Evolutionary conservation across 1,140 invertebrate species (phyloP).

Genomic region (Sitophilus oryzae): DNA sequence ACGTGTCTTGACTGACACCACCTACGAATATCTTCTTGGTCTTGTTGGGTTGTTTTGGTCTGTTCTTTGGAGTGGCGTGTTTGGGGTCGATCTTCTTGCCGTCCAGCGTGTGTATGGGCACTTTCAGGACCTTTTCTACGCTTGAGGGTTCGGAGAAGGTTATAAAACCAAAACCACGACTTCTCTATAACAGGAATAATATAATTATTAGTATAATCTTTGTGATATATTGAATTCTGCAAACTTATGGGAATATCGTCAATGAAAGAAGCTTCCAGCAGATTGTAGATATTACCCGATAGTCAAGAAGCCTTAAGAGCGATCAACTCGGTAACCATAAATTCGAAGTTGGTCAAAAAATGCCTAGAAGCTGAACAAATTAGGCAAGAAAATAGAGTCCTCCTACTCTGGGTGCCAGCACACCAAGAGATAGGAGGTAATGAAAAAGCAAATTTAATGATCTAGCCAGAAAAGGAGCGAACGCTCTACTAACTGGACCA

Average conservation of each 20-base stretch:
- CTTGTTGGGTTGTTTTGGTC: slow-evolving; percentile 76
- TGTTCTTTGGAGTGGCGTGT: slow-evolving; percentile 85
- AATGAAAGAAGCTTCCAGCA: background rate
- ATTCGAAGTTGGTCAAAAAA: too few relatives aligned
- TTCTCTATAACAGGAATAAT: slow-evolving; percentile 60
- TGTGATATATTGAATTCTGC: background rate
- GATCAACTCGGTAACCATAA: too few relatives aligned
- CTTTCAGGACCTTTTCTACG: slow-evolving; percentile 83
- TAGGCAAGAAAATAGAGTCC: too few relatives aligned
- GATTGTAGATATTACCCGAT: too few relatives aligned
- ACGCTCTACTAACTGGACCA: too few relatives aligned
- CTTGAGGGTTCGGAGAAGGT: slow-evolving; percentile 84
- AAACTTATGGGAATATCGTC: background rate
- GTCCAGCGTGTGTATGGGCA: slow-evolving; percentile 86
- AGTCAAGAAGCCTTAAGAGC: too few relatives aligned
- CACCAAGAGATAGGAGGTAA: too few relatives aligned
- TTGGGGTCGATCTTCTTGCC: slow-evolving; percentile 93
- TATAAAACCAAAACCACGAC: slow-evolving; percentile 89
- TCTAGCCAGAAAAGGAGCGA: too few relatives aligned
- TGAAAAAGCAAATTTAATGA: too few relatives aligned
- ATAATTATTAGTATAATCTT: background rate
- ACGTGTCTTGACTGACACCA: slow-evolving; percentile 86
- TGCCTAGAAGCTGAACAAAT: too few relatives aligned
- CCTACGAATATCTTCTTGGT: slow-evolving; percentile 92
- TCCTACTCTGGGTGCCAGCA: too few relatives aligned